Evolutionary conservation across 2,888 invertebrate genomes (phyloP), one percentile per base, ranked within the genome.

Genomic region (Fragum fragum): DNA sequence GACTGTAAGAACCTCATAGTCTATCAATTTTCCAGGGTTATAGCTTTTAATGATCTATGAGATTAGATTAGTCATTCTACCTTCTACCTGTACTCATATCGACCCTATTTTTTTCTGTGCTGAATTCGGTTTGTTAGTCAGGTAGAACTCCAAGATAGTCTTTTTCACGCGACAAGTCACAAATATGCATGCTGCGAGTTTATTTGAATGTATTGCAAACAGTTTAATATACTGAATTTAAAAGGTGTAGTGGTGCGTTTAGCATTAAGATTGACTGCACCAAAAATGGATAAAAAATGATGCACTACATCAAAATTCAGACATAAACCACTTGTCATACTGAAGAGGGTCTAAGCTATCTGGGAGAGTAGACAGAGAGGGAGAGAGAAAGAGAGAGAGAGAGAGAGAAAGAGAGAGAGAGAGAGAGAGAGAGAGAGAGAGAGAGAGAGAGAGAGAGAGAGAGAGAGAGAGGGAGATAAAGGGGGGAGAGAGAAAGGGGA

Each of bases 371-470:
- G 42, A 72, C 63, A n/a, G n/a, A 32, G 14, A 53, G 52, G 70
- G n/a, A n/a, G n/a, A n/a, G n/a, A n/a, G n/a, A 77, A 63, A 77
- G 63, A 77, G 72, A 77, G 77, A 53, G 57, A 26, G 29, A 57
- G 70, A 76, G 76, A 70, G 57, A 42, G 39, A 26, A 57, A 32
- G 36, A 29, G 36, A 69, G 42, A 42, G 42, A 39, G 42, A 69
- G 69, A 69, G 42, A 68, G 78, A 73, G 55, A 72, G 73, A 78
- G 73, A 73, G 78, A 73, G 68, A 78, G 72, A 78, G 72, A 73
- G 18, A 73, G 39, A 66, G 36, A 73, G 36, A 55, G 7, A 55
- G 9, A 55, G 57, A 55, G n/a, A 16, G 11, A 55, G 18, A 55
- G 23, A 55, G 57, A 55, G 57, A 21, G 57, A 57, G 55, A 32